Evolutionary conservation across 2,113 vertebrate species (phyloP), one percentile per base, ranked within the genome.

Genomic region (Paratilapia polleni): DNA sequence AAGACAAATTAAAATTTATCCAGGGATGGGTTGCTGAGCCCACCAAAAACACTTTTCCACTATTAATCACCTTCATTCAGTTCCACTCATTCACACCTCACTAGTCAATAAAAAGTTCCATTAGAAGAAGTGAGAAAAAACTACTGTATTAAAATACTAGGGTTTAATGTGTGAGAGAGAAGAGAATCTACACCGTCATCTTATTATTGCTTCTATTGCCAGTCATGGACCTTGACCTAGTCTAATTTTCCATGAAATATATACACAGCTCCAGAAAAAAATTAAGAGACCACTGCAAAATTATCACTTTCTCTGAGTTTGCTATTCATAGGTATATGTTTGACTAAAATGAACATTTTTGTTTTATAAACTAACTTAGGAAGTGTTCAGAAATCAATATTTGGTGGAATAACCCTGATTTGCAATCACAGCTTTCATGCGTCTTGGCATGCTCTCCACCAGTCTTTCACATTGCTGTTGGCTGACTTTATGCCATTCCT

Each of bases 31-130:
- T 49, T 54, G 58, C 63, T 64, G 59, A 81, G 41, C 22, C 38
- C 1, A 24, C 14, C 15, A 60, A 73, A 52, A 12, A 83, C 49
- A 31, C 52, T 54, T 70, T 57, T 34, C 14, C 17, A 13, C 22
- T 68, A 31, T 82, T 59, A 77, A 84, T 78, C 78, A 43, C 47
- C 68, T 83, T 81, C 49, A 34, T 43, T 59, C 52, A 76, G 2
- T 56, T 78, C 57, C 20, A 14, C 12, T 52, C 34, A 31, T 89
- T 59, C n/a, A 64, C 20, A 57, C 73, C 61, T 28, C 68, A 73
- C 26, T 14, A 34, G 47, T 73, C 11, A 73, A 73, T 73, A 54
- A 73, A 73, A 73, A 64, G 12, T n/a, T 36, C 36, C 78, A 54
- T 41, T 56, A 61, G 10, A 83, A 28, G 41, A 80, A 22, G 3